Conservation (phyloP, 2,797 vertebrate genomes). For the Channa striata region DNA sequence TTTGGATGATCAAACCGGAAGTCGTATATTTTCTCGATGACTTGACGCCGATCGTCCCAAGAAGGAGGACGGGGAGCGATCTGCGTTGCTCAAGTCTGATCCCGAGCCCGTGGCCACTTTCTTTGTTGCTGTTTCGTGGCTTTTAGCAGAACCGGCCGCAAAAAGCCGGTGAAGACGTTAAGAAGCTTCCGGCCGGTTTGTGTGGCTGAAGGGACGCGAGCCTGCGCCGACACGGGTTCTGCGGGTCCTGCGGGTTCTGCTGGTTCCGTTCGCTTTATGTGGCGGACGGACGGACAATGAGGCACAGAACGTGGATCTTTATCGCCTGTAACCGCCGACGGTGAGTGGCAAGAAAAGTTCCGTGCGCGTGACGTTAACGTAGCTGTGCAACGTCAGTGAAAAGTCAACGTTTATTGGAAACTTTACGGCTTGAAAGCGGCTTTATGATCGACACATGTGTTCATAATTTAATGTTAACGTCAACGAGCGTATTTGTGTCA, state of each 20-base stretch:
- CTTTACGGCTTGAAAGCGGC: neutral
- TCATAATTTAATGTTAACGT: neutral
- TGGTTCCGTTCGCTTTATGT: too few relatives aligned
- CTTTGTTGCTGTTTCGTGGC: slow-evolving; percentile 35
- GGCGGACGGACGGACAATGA: slow-evolving; percentile 16
- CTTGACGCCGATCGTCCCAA: slow-evolving; percentile 16
- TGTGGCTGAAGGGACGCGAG: neutral
- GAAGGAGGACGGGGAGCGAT: slow-evolving; percentile 51
- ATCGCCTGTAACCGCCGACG: neutral
- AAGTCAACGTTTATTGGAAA: neutral
- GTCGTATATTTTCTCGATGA: fast-evolving
- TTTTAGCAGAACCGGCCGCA: too few relatives aligned
- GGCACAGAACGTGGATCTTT: neutral
- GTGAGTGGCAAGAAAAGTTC: slow-evolving; percentile 40
- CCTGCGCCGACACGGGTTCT: too few relatives aligned
- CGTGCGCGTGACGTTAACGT: neutral
- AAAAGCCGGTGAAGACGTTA: too few relatives aligned
- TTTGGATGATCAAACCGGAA: slow-evolving; percentile 55
- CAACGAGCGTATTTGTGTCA: neutral
- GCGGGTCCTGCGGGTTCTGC: too few relatives aligned
- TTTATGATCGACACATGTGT: fast-evolving
- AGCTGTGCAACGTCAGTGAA: neutral
- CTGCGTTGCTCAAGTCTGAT: slow-evolving; percentile 18
- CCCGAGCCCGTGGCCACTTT: slow-evolving; percentile 20
- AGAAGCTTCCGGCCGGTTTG: too few relatives aligned